These are phyloP conservation scores for Lepisosteus oculatus DNA, from an alignment of 2,113 vertebrate species.

Conservation along the genomic window DNA sequence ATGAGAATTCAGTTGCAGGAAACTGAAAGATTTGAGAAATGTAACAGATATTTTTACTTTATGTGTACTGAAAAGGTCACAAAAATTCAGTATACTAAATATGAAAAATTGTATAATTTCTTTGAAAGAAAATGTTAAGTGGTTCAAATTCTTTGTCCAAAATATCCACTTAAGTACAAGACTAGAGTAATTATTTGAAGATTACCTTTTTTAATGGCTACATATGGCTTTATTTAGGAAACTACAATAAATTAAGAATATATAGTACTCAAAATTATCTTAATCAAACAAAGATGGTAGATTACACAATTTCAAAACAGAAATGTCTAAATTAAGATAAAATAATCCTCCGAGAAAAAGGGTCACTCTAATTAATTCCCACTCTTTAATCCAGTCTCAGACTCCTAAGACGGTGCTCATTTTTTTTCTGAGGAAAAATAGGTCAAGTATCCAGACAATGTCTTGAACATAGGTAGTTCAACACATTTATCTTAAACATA, in stretches of 20 bases:
- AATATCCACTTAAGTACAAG: too few relatives aligned
- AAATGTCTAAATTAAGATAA: constrained; percentile 41
- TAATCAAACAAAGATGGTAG: constrained; percentile 30
- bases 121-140: too few relatives aligned
- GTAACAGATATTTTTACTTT: too few relatives aligned
- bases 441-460: constrained; percentile 63
- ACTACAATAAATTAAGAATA: background rate
- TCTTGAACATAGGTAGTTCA: constrained; percentile 47
- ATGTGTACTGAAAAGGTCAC: too few relatives aligned
- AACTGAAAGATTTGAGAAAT: too few relatives aligned
- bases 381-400: constrained; percentile 60
- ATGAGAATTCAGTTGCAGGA: too few relatives aligned
- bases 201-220: background rate
- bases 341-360: constrained; percentile 51
- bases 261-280: background rate
- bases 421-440: constrained; percentile 57
- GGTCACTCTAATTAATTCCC: constrained; percentile 45
- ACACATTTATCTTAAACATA: constrained; percentile 63
- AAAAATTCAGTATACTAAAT: too few relatives aligned
- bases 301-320: constrained; percentile 41
- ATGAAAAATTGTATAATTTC: too few relatives aligned
- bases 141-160: too few relatives aligned
- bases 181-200: background rate
- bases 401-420: constrained; percentile 40
- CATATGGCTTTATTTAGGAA: background rate